Evolutionary conservation across 2,888 invertebrate species (phyloP), one percentile per base, ranked within the genome.

Genomic region (Phasia obesa): DNA sequence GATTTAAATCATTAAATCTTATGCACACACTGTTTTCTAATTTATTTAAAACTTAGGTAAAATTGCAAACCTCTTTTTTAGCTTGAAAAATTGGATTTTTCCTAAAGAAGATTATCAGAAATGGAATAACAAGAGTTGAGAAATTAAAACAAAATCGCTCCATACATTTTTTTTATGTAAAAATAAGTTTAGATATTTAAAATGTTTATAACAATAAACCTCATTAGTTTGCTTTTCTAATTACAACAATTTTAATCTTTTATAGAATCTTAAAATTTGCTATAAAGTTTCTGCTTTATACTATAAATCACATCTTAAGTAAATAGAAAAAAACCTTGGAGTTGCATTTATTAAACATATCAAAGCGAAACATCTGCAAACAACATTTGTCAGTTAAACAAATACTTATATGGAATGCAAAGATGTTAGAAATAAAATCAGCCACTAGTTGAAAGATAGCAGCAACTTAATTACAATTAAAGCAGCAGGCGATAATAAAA

Each of bases 331-430:
- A 76, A 51, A 49, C 76, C 49, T 76, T 76, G 59, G 67, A 76
- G 67, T 51, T 27, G 60, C 38, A 60, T 67, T 60, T 67, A 75
- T 49, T 67, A 42, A 59, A 59, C 25, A 67, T 67, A 60, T 76
- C 59, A 67, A 60, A 60, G 27, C 42, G 59, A 51, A 76, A 60
- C 76, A 60, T 76, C 67, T 60, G 67, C 62, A 74, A 44, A 19
- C 35, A 76, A 51, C 76, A 31, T 38, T 51, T 59, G 49, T 75
- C 51, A 42, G 49, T 73, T 42, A 62, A 73, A 31, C 17, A 64
- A 74, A 74, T 44, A 31, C n/a, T n/a, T n/a, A n/a, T n/a, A 51
- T 27, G 49, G 15, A 62, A 51, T 42, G 49, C 51, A 53, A 13
- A 60, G 25, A 38, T 42, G 27, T 38, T 27, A 4, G 0, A 42